Evolutionary conservation across 2,888 invertebrate genomes (phyloP).

Genomic region (Agriopis leucophaearia): DNA sequence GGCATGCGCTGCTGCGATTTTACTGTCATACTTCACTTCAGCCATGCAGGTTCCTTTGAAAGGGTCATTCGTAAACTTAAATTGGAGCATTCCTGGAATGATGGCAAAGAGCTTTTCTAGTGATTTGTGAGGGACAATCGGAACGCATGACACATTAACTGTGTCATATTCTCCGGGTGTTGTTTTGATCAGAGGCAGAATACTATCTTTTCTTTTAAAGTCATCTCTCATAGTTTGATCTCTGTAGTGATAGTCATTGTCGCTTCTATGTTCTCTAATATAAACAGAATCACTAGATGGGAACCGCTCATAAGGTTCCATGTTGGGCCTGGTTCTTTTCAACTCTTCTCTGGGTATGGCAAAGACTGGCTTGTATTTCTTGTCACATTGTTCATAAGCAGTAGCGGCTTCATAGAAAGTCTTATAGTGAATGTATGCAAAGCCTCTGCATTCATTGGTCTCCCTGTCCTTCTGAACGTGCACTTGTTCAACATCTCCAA

Average conservation of each 20-base stretch:
- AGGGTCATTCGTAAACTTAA: constrained; percentile 77
- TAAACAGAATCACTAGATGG: constrained; percentile 49
- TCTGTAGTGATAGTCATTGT: constrained; percentile 28
- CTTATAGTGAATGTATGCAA: constrained; percentile 95
- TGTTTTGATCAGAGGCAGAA: constrained; percentile 54
- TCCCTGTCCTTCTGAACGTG: constrained; percentile 92
- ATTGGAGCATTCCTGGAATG: constrained; percentile 88
- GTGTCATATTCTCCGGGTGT: constrained; percentile 85
- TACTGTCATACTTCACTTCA: constrained; percentile 69
- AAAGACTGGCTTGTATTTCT: constrained; percentile 95
- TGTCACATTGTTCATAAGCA: constrained; percentile 95
- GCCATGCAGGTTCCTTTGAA: constrained; percentile 80
- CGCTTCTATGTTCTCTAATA: constrained; percentile 37
- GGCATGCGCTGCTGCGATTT: constrained; percentile 86
- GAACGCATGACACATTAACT: constrained; percentile 90
- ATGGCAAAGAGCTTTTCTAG: constrained; percentile 95
- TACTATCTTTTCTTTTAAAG: constrained; percentile 47
- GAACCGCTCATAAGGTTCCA: constrained; percentile 56
- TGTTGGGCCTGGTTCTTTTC: constrained; percentile 69
- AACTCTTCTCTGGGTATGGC: constrained; percentile 92
- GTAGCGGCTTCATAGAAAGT: constrained; percentile 94
- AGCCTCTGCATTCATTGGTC: constrained; percentile 94
- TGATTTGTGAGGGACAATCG: constrained; percentile 90
- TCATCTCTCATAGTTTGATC: constrained; percentile 46
- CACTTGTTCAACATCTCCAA: constrained; percentile 93